Conservation (phyloP, 2,888 invertebrate species). For the Axea sp. region DNA sequence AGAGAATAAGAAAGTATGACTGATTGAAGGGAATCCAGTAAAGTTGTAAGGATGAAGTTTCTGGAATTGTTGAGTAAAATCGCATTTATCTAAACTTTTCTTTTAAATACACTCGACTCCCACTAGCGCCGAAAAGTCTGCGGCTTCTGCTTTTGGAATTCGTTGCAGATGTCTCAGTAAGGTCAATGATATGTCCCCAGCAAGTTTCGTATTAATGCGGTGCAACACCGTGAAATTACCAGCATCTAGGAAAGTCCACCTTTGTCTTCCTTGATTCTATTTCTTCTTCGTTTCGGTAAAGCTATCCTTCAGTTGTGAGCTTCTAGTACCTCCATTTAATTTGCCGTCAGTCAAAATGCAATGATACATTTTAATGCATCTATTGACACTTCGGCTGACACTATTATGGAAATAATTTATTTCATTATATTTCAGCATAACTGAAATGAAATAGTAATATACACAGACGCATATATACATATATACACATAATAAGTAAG, state of each 20-base stretch:
- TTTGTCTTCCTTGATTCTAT: constrained; percentile 44
- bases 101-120: constrained; percentile 63
- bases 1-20: constrained; percentile 49
- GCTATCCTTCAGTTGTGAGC: constrained; percentile 20
- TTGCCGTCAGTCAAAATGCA: constrained; percentile 15
- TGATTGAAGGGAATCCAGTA: constrained; percentile 59
- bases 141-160: constrained; percentile 31
- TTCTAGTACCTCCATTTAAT: constrained; percentile 44
- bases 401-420: constrained; percentile 19
- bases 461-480: too few relatives aligned
- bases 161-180: constrained; percentile 43
- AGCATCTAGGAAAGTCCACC: constrained; percentile 64
- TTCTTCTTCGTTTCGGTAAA: constrained; percentile 28
- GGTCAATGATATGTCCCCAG: constrained; percentile 46
- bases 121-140: constrained; percentile 62
- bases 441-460: too few relatives aligned
- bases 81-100: constrained; percentile 61
- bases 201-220: constrained; percentile 69
- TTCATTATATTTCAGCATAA: constrained; percentile 8
- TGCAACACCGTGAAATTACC: constrained; percentile 75
- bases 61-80: constrained; percentile 53
- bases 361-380: constrained; percentile 26
- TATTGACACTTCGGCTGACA: constrained; percentile 17
- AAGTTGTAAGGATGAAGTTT: constrained; percentile 53
- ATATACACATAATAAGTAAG: too few relatives aligned